A percentile compares a stretch with the other conserved stretches of the same genome.
Evolutionary conservation across 2,113 vertebrate species (phyloP).

Genomic region (Platichthys stellatus): DNA sequence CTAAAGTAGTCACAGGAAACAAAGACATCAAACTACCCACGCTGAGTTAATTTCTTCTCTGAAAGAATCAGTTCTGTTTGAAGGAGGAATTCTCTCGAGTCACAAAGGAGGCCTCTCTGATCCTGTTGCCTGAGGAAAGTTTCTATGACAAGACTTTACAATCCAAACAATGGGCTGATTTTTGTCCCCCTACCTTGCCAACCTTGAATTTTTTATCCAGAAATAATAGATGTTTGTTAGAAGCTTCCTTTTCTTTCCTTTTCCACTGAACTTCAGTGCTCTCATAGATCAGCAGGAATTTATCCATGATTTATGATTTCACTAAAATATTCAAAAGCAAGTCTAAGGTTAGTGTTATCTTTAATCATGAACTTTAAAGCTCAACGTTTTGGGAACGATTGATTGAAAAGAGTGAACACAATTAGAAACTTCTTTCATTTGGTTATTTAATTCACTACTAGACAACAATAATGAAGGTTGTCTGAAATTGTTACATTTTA

Average conservation of each 20-base stretch:
- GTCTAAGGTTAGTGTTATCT: background rate
- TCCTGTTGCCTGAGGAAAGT: conserved; percentile 13
- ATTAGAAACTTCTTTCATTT: background rate
- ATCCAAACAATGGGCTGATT: conserved; percentile 21
- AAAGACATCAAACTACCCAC: conserved; percentile 8
- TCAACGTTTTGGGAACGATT: background rate
- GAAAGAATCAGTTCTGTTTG: background rate
- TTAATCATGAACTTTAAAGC: background rate
- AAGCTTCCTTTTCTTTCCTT: conserved; percentile 7
- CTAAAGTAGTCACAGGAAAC: background rate
- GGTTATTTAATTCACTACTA: background rate
- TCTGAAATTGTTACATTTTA: background rate
- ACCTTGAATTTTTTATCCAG: background rate
- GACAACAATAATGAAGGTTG: background rate
- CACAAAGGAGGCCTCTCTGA: conserved; percentile 16
- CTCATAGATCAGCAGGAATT: background rate
- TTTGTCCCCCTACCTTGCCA: background rate
- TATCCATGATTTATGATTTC: conserved; percentile 14
- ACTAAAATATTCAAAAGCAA: conserved; percentile 15
- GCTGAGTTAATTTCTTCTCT: conserved; percentile 3
- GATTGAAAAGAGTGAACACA: background rate
- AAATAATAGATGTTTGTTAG: conserved; percentile 2
- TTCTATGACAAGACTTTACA: conserved; percentile 3
- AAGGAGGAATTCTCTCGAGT: conserved; percentile 2
- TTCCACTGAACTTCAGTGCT: background rate